phyloP scores from a whole-genome alignment of 2,113 vertebrate genomes.

The Cacatua alba region DNA sequence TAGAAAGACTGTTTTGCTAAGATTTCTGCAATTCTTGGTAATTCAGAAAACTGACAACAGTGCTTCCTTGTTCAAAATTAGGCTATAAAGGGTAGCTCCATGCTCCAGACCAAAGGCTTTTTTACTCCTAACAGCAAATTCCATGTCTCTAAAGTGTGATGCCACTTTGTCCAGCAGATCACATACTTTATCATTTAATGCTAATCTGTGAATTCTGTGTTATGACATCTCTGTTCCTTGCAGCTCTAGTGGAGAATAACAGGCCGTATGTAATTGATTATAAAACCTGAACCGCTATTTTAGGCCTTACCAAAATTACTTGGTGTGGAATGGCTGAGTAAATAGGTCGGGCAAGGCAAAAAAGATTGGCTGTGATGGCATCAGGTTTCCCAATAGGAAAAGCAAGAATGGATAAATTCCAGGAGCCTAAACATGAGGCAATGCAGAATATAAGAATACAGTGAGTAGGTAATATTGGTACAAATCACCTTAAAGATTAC shows the following conservation, averaged over 20 bases:
- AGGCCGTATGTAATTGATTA: background rate
- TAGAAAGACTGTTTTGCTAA: slow-evolving; percentile 72
- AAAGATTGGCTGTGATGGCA: background rate
- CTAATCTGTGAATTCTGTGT: slow-evolving; percentile 20
- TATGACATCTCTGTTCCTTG: background rate
- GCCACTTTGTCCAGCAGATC: slow-evolving; percentile 44
- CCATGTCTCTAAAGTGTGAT: slow-evolving; percentile 47
- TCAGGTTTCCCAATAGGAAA: background rate
- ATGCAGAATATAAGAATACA: background rate
- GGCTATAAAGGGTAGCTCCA: slow-evolving; percentile 67
- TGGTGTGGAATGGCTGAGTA: background rate
- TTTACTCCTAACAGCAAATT: slow-evolving; percentile 59
- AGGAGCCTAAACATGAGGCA: background rate
- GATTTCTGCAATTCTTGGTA: slow-evolving; percentile 73
- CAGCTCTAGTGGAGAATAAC: background rate
- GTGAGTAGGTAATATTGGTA: background rate
- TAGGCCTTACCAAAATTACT: background rate
- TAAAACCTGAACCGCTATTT: background rate
- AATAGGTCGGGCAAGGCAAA: background rate
- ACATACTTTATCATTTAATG: background rate
- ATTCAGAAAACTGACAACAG: slow-evolving; percentile 71
- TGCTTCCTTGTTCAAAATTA: slow-evolving; percentile 66
- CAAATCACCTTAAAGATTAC: background rate
- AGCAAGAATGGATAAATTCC: background rate
- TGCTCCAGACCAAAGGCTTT: background rate